Conservation (phyloP, 2,888 invertebrate species). For the Thereva unica region DNA sequence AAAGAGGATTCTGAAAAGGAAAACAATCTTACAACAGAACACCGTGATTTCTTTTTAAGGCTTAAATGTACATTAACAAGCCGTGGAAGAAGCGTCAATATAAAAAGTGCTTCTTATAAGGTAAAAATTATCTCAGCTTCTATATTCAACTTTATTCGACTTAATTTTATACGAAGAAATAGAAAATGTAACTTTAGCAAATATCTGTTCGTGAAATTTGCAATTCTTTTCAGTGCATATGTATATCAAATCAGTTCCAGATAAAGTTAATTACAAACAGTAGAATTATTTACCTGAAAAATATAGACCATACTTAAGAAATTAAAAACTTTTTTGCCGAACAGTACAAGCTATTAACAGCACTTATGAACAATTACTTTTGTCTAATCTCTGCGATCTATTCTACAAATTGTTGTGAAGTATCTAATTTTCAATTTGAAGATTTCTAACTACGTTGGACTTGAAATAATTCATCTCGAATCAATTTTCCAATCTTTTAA, state of each 20-base stretch:
- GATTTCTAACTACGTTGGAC: too few species aligned
- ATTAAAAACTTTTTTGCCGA: too few species aligned
- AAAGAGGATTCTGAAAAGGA: slow-evolving; percentile 43
- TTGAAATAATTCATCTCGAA: too few species aligned
- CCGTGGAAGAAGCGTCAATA: slow-evolving; percentile 92
- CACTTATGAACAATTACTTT: too few species aligned
- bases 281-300: too few species aligned
- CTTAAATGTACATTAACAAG: slow-evolving; percentile 93
- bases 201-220: not conserved
- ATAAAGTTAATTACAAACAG: not conserved
- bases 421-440: too few species aligned
- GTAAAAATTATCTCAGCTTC: slow-evolving; percentile 59
- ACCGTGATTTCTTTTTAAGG: slow-evolving; percentile 60
- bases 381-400: too few species aligned
- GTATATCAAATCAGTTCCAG: not conserved
- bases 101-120: slow-evolving; percentile 95
- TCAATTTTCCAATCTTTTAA: too few species aligned
- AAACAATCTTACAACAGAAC: slow-evolving; percentile 51
- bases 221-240: too few species aligned
- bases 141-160: not conserved
- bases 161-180: not conserved
- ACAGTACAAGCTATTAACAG: too few species aligned
- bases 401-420: too few species aligned
- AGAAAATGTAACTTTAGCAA: not conserved
- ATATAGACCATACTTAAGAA: too few species aligned